Evolutionary conservation across 1,140 invertebrate genomes (phyloP).

Genomic region (Bombus pyrosoma): DNA sequence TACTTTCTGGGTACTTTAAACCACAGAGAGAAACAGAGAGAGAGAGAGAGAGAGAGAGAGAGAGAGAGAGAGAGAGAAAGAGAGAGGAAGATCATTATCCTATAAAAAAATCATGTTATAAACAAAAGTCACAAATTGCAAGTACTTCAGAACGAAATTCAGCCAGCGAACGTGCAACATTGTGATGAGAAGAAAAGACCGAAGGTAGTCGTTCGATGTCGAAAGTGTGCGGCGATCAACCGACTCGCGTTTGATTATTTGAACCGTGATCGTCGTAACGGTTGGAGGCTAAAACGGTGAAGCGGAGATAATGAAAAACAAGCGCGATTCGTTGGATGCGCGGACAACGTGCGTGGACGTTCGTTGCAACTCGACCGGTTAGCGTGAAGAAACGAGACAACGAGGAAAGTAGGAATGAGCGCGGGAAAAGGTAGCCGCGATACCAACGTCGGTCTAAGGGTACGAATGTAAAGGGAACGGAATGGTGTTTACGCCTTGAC

Average conservation of each 20-base stretch:
- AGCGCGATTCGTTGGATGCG: slow-evolving; percentile 11
- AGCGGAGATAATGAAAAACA: background rate
- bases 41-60: too few species aligned
- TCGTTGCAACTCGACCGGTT: background rate
- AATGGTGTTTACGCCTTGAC: background rate
- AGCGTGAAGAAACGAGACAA: background rate
- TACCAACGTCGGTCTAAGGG: slow-evolving; percentile 2
- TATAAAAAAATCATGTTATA: too few species aligned
- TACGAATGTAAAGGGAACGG: background rate
- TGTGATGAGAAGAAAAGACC: too few species aligned
- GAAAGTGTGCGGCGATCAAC: background rate
- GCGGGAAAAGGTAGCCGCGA: slow-evolving; percentile 10
- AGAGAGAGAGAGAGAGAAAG: too few species aligned
- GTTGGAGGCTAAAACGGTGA: background rate
- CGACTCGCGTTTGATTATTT: background rate
- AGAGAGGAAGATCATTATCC: too few species aligned
- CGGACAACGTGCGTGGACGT: background rate
- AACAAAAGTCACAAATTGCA: too few species aligned
- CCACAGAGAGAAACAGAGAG: too few species aligned
- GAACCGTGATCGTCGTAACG: slow-evolving; percentile 6
- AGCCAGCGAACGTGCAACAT: too few species aligned
- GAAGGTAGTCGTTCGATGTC: background rate
- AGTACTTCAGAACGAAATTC: too few species aligned
- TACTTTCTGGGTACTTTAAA: too few species aligned
- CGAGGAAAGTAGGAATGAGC: background rate